Evolutionary conservation across 1,140 invertebrate species (phyloP).

Genomic region (Zaprionus vittiger): DNA sequence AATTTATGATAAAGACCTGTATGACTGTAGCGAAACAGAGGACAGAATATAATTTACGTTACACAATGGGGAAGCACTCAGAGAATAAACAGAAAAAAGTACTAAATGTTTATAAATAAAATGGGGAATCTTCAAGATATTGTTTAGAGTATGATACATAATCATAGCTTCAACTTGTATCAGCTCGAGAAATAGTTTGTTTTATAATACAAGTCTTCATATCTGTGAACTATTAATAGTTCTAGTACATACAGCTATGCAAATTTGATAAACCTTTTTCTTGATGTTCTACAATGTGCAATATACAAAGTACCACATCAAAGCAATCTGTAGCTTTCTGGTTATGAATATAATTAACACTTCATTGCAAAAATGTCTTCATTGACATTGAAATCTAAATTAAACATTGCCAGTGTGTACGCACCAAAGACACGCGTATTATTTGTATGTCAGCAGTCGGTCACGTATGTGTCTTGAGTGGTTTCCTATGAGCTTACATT

Average conservation of each 20-base stretch:
- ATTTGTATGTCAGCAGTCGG: slow-evolving; percentile 28
- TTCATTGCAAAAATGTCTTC: background rate
- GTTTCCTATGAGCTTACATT: slow-evolving; percentile 3
- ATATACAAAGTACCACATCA: background rate
- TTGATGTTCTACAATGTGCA: background rate
- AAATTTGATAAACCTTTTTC: slow-evolving; percentile 12
- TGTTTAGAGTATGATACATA: background rate
- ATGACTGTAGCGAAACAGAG: slow-evolving; percentile 4
- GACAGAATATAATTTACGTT: slow-evolving; percentile 26
- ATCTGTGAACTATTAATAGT: slow-evolving; percentile 10
- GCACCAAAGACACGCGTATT: background rate
- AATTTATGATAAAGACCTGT: slow-evolving; percentile 23
- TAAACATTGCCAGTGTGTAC: background rate
- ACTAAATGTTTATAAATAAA: background rate
- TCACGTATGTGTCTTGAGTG: slow-evolving; percentile 41
- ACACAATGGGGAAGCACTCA: slow-evolving; percentile 29
- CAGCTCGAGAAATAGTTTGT: background rate
- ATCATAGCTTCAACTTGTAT: background rate
- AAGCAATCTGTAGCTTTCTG: background rate
- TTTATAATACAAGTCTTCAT: background rate
- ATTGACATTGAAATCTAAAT: slow-evolving; percentile 18
- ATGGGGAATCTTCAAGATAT: background rate
- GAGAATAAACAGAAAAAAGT: background rate
- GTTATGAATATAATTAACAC: slow-evolving; percentile 2
- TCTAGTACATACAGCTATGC: background rate